These are phyloP conservation scores for Gallinago solitaria DNA, from an alignment of 2,797 vertebrate genomes.

Conservation along the genomic window DNA sequence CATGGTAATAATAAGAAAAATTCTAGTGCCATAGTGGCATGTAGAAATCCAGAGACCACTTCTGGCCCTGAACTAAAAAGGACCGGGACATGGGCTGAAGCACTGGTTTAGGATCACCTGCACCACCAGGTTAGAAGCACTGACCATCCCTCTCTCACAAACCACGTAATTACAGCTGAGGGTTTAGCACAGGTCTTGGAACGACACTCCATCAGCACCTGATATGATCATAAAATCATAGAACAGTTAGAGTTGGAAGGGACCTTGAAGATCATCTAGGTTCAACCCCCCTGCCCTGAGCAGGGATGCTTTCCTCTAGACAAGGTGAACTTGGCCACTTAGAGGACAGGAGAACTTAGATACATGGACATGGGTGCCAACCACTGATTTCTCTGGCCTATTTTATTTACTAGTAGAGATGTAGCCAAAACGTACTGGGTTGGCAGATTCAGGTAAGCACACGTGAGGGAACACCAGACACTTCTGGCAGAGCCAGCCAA, in stretches of 20 bases:
- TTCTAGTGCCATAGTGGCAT: not conserved
- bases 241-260: no score
- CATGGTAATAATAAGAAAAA: not conserved
- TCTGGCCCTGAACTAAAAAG: not conserved
- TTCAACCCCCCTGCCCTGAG: no score
- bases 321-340: no score
- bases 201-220: accelerated
- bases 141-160: not conserved
- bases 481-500: not conserved
- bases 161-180: not conserved
- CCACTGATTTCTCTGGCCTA: not conserved
- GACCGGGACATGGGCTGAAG: not conserved
- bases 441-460: not conserved
- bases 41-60: not conserved
- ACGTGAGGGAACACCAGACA: not conserved
- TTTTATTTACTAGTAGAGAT: not conserved
- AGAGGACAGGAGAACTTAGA: not conserved
- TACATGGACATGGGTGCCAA: not conserved
- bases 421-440: accelerated
- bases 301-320: no score
- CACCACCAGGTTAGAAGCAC: not conserved
- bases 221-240: no score
- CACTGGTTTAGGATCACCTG: not conserved
- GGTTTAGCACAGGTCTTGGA: not conserved
- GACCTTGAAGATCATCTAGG: no score